phyloP scores from a whole-genome alignment of 2,888 invertebrate species.

The Amorpha juglandis region DNA sequence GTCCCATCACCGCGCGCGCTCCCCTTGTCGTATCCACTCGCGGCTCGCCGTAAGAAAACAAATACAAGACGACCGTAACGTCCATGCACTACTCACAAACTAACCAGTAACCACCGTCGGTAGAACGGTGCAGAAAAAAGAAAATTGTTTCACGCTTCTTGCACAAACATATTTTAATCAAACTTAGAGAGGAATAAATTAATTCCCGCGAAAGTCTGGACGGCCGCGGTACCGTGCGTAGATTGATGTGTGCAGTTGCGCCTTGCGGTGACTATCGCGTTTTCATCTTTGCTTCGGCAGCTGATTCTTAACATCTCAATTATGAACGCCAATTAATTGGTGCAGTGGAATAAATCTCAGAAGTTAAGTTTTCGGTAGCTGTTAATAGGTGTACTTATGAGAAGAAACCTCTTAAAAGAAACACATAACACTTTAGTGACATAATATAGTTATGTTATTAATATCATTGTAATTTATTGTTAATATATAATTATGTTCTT shows the following conservation, averaged over 20 bases:
- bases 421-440: not conserved
- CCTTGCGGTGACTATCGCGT: constrained; percentile 58
- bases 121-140: constrained; percentile 70
- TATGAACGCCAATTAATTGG: constrained; percentile 54
- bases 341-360: constrained; percentile 32
- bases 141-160: constrained; percentile 81
- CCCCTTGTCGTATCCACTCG: constrained; percentile 41
- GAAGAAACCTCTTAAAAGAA: no score
- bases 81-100: constrained; percentile 66
- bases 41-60: constrained; percentile 39
- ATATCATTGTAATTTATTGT: no score
- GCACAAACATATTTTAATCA: constrained; percentile 79
- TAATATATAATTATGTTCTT: no score
- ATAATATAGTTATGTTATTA: no score
- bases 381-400: constrained; percentile 32
- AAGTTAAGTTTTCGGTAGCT: constrained; percentile 12
- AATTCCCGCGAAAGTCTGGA: constrained; percentile 77
- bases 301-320: constrained; percentile 62
- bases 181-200: constrained; percentile 75
- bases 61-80: constrained; percentile 62
- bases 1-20: constrained; percentile 58
- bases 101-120: constrained; percentile 53
- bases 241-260: constrained; percentile 61
- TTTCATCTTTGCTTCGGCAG: constrained; percentile 70
- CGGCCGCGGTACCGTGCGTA: constrained; percentile 49